These are phyloP conservation scores for Euplexia lucipara DNA, from an alignment of 2,888 invertebrate genomes.

Conservation along the genomic window DNA sequence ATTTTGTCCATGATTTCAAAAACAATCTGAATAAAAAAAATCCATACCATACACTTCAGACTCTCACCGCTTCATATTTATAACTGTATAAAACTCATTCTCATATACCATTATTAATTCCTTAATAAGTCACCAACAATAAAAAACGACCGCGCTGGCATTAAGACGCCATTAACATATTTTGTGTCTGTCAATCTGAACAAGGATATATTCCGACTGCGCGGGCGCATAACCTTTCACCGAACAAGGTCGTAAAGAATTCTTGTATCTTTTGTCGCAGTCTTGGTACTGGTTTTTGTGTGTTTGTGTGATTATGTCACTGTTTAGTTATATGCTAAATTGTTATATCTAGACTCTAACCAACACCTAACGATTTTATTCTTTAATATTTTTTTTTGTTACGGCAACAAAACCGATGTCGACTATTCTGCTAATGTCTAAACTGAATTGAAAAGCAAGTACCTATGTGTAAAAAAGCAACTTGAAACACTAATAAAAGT, in stretches of 20 bases:
- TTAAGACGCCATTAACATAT: constrained; percentile 59
- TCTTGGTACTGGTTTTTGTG: neutral
- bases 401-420: too few relatives aligned
- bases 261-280: constrained; percentile 36
- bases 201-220: constrained; percentile 62
- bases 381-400: too few relatives aligned
- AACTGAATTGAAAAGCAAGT: too few relatives aligned
- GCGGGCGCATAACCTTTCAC: constrained; percentile 68
- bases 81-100: constrained; percentile 4
- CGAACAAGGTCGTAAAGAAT: constrained; percentile 58
- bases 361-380: neutral
- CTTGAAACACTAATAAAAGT: too few relatives aligned
- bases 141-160: constrained; percentile 55
- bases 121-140: constrained; percentile 33
- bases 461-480: too few relatives aligned
- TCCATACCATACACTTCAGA: neutral
- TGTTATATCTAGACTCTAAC: neutral
- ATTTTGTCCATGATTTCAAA: too few relatives aligned
- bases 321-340: constrained; percentile 4
- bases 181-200: constrained; percentile 55
- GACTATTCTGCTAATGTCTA: too few relatives aligned
- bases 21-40: neutral
- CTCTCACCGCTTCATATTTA: neutral
- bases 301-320: constrained; percentile 16
- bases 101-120: constrained; percentile 20